Evolutionary conservation across 1,140 invertebrate species (phyloP), one percentile per base, ranked within the genome.

Genomic region (Lepidurus apus): DNA sequence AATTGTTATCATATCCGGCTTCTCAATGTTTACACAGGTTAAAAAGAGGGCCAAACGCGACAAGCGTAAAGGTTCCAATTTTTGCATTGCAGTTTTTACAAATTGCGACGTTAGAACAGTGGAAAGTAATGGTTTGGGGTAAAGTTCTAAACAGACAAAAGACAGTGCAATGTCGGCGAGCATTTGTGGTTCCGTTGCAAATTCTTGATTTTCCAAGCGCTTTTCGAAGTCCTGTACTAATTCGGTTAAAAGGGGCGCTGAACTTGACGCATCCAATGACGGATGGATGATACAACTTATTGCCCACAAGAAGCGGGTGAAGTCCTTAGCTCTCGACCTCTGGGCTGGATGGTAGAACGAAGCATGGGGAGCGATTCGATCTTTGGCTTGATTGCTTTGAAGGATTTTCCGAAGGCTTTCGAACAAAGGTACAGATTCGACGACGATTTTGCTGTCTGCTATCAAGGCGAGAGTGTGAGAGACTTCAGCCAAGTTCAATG

Each of bases 111-210:
- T 65, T 21, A 65, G 53, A 65, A 65, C 53, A 8, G 17, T 13
- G 7, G 9, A n/a, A 13, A 79, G 43, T 26, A 79, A 4, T 7
- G 21, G 5, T 44, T 34, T 21, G 8, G 78, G 78, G 21, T 79
- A 79, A 13, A 79, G 9, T 74, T 42, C 34, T 42, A 34, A 74
- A 44, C 73, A 79, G 34, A 74, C 78, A 17, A 79, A 44, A 2
- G 78, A 79, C 9, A 79, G 74, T n/a, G 75, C 43, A 42, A 79
- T 44, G 24, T 79, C 78, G 5, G 78, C 43, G 10, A 79, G 11
- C 1, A 79, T 13, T 7, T 44, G 65, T 17, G 65, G 42, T 21
- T 79, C 78, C 0, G 44, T 42, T 7, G 42, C 1, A 74, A 79
- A 44, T 47, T 79, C 42, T 43, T 44, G 44, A 24, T 17, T 4